Base-by-base conservation (phyloP, 2,113 vertebrate genomes). In the Nycticorax nycticorax region DNA sequence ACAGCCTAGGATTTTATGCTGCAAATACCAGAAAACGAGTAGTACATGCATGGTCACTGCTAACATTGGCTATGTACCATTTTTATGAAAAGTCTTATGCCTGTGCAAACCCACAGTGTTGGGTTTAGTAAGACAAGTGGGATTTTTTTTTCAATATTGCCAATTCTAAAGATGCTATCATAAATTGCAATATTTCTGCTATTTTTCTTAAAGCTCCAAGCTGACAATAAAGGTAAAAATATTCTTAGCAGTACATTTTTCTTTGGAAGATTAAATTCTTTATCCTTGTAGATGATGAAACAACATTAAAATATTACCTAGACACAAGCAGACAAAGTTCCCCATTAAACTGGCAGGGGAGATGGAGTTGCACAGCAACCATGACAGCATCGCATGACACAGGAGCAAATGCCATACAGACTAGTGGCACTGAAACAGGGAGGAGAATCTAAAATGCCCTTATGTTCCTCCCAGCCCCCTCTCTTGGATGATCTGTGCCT, bases 301-400 rank as follows among this genome's bases (percentile, higher is more conserved):
- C 78, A 85, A 68, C 39, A 84, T 76, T 85, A 78, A 94, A 95
- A 84, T 91, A 75, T 75, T 86, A 72, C 66, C 39, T 56, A 57
- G 91, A 88, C 66, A 64, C 27, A 81, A 52, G 56, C 45, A 88
- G 85, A 68, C 43, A 85, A 94, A 93, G 85, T 82, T 97, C 57
- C 69, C 66, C 48, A 37, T 92, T 93, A 95, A 97, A 94, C 39
- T 91, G 73, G 62, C 89, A 95, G 85, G 66, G 77, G 81, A 95
- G 87, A 73, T 72, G 57, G 92, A 96, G 89, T 88, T 96, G 94
- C 96, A 94, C 96, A 93, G 96, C 89, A 96, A 92, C 87, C 77
- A 57, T 60, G 81, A 88, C 89, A 96, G 89, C 81, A 53, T 91
- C 0, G 13, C 60, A 56, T 78, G 87, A 92, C 91, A 94, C 48